phyloP scores from a whole-genome alignment of 2,797 vertebrate species.

The Cephalopachus bancanus region DNA sequence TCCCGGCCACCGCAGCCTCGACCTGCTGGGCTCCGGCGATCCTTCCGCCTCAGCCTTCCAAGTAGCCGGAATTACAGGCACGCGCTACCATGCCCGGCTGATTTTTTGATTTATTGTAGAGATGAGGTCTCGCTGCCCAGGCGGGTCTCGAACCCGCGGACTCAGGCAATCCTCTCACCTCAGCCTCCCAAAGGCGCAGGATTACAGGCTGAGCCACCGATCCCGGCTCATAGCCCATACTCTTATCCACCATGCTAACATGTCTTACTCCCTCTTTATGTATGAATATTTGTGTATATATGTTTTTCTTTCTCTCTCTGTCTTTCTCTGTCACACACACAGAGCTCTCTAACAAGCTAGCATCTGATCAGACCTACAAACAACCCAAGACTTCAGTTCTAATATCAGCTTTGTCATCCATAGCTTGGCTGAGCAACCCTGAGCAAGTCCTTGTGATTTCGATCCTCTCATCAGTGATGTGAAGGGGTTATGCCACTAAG shows the following conservation, averaged over 20 bases:
- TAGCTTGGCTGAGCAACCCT: background rate
- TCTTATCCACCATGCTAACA: background rate
- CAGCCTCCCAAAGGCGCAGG: background rate
- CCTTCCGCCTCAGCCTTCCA: background rate
- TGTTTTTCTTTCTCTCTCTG: background rate
- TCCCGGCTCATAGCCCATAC: background rate
- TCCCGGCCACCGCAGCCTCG: background rate
- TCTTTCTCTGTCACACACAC: background rate
- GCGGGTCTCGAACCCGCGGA: background rate
- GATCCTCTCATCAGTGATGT: background rate
- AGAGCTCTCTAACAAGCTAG: background rate
- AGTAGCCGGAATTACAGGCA: background rate
- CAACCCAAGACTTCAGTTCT: background rate
- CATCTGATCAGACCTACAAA: conserved; percentile 14
- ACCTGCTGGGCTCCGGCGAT: background rate
- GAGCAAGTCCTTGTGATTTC: background rate
- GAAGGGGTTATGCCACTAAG: background rate
- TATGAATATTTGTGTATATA: background rate
- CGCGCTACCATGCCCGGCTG: background rate
- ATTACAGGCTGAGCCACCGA: background rate
- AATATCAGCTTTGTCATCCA: background rate
- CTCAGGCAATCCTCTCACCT: background rate
- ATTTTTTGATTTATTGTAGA: background rate
- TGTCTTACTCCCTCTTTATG: background rate
- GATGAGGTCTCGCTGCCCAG: background rate